These are phyloP conservation scores for Trichonephila clavata DNA, from an alignment of 1,140 invertebrate genomes.

Conservation along the genomic window DNA sequence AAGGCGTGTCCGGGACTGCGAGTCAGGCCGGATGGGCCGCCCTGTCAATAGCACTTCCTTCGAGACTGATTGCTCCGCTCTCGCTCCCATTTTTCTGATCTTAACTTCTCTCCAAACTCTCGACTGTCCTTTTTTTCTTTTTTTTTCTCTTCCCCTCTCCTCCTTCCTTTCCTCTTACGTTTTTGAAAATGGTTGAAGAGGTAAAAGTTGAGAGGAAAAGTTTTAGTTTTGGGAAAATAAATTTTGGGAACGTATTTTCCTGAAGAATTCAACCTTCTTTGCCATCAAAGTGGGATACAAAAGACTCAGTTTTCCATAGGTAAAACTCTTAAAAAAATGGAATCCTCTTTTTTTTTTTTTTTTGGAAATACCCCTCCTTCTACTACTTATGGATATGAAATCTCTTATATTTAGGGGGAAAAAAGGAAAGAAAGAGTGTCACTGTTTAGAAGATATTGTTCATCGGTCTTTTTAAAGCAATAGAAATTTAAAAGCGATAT, in stretches of 20 bases:
- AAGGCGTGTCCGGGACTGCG: constrained; percentile 65
- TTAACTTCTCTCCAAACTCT: constrained; percentile 2
- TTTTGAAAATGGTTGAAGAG: constrained; percentile 18
- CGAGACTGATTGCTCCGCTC: constrained; percentile 64
- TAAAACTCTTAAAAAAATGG: neutral
- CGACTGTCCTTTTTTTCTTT: neutral
- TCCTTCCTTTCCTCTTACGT: neutral
- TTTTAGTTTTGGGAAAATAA: constrained; percentile 13
- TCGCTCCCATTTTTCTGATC: constrained; percentile 48
- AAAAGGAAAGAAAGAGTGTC: neutral
- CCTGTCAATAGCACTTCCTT: constrained; percentile 72
- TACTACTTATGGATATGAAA: neutral
- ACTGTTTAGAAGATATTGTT: neutral
- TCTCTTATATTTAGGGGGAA: neutral
- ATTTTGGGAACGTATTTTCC: constrained; percentile 10
- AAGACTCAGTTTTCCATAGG: neutral
- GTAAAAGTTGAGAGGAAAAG: constrained; percentile 10
- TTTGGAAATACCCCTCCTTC: neutral
- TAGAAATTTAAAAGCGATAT: too few species aligned
- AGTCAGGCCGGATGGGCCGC: constrained; percentile 56
- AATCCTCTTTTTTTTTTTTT: neutral
- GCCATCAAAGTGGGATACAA: neutral
- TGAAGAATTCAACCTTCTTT: neutral
- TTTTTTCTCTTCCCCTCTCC: neutral
- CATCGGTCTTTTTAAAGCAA: too few species aligned